Evolutionary conservation across 2,113 vertebrate genomes (phyloP), one percentile per base, ranked within the genome.

Genomic region (Mastomys coucha): DNA sequence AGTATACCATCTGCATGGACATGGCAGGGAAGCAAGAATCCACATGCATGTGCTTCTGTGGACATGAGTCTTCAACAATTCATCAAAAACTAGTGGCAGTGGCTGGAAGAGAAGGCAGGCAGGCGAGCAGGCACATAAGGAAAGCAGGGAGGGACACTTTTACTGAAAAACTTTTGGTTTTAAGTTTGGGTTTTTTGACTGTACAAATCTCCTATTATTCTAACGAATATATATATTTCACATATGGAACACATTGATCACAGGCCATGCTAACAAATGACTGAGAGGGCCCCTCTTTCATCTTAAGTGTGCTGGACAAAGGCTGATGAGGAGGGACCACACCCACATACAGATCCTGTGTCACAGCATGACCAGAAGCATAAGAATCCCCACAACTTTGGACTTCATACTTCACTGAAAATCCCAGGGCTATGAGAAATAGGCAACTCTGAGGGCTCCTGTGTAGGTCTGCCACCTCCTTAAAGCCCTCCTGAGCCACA

Each of bases 111-210:
- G 56, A 92, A 70, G 39, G 67, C 60, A 87, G 26, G 39, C 4
- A 75, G 26, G 39, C 4, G 70, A 31, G 72, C 0, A 31, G 75
- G 87, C 49, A 5, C 77, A 36, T 0, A 39, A 77, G 69, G 53
- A 80, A 45, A 45, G 33, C 72, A 89, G n/a, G 13, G 5, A 88
- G 17, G 58, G 56, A 16, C 53, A 16, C 16, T 80, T 91, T 94
- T 56, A 91, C 11, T 84, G 53, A 82, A 89, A 22, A 39, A 39
- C 9, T 60, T 63, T 51, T 76, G 60, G 60, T 22, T 69, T 69
- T 33, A 87, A 2, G 69, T 91, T 93, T 69, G 81, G 8, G 10
- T 33, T 78, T 97, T 96, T 63, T 65, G 96, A 78, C 9, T 10
- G 77, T 22, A 28, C 80, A 91, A 82, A 58, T 17, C 51, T 39